phyloP scores from a whole-genome alignment of 1,140 invertebrate species.

The Cotesia chilonis region DNA sequence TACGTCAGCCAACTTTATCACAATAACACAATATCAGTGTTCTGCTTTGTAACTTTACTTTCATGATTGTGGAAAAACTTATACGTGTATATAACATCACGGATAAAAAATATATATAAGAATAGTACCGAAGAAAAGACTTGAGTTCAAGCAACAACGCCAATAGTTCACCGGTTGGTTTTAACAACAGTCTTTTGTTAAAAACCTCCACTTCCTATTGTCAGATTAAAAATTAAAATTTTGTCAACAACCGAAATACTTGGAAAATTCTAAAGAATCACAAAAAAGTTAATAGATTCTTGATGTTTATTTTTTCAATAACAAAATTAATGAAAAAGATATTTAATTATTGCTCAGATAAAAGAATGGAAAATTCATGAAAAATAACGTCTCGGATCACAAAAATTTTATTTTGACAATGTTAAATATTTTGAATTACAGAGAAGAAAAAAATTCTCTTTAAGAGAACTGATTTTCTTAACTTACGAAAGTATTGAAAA shows the following conservation, averaged over 20 bases:
- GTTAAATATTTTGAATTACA: too few relatives aligned
- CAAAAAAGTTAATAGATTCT: not conserved
- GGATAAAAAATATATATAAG: constrained; percentile 38
- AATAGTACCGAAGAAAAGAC: constrained; percentile 19
- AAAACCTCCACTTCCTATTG: constrained; percentile 46
- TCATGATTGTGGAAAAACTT: not conserved
- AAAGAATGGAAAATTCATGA: too few relatives aligned
- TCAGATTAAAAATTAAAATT: constrained; percentile 30
- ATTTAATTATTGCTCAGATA: too few relatives aligned
- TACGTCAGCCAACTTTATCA: constrained; percentile 24
- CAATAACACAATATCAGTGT: not conserved
- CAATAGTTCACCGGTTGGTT: constrained; percentile 49
- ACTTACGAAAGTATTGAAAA: too few relatives aligned
- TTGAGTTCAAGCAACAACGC: constrained; percentile 39
- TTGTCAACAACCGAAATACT: constrained; percentile 10
- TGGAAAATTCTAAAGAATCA: not conserved
- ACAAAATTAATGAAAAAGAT: too few relatives aligned
- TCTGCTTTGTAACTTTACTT: constrained; percentile 2
- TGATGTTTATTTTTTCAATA: not conserved
- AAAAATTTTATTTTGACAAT: too few relatives aligned
- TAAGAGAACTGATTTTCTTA: too few relatives aligned
- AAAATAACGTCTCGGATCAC: too few relatives aligned
- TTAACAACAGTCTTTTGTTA: constrained; percentile 57
- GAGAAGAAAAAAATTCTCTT: too few relatives aligned
- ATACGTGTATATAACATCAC: constrained; percentile 36